Conservation (phyloP, 2,888 invertebrate genomes). For the Euzophera pinguis region DNA sequence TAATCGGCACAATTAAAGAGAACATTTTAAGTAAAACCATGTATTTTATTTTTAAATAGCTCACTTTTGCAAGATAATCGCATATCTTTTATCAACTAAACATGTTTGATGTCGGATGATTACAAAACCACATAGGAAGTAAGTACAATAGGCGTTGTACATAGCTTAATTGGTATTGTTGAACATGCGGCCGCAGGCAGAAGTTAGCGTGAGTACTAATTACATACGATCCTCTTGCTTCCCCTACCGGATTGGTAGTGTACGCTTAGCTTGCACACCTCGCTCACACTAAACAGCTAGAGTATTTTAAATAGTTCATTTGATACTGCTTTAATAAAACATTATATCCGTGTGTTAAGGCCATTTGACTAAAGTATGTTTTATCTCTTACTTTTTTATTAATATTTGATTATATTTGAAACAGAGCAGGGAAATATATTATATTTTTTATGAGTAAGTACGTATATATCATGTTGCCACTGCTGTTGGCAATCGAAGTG, state of each 20-base stretch:
- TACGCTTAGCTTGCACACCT: not conserved
- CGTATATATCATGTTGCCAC: too few relatives aligned
- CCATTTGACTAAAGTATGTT: too few relatives aligned
- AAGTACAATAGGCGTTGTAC: conserved; percentile 40
- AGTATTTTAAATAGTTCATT: not conserved
- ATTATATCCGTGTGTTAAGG: too few relatives aligned
- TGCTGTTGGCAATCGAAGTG: too few relatives aligned
- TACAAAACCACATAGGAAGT: conserved; percentile 12
- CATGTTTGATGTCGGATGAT: conserved; percentile 22
- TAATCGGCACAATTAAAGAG: too few relatives aligned
- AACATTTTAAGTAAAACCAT: too few relatives aligned
- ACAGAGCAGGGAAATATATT: too few relatives aligned
- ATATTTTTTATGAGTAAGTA: too few relatives aligned
- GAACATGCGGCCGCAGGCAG: conserved; percentile 82
- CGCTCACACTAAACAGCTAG: not conserved
- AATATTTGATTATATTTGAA: too few relatives aligned
- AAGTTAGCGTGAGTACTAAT: conserved; percentile 84
- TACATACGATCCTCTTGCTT: conserved; percentile 31
- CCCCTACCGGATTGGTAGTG: conserved; percentile 22
- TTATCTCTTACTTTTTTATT: too few relatives aligned
- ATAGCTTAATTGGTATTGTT: conserved; percentile 62
- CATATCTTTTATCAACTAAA: not conserved
- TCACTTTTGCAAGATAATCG: too few relatives aligned
- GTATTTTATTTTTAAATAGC: too few relatives aligned
- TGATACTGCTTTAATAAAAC: not conserved